These are phyloP conservation scores for Saccostrea cuccullata DNA, from an alignment of 1,140 invertebrate species.

Conservation along the genomic window DNA sequence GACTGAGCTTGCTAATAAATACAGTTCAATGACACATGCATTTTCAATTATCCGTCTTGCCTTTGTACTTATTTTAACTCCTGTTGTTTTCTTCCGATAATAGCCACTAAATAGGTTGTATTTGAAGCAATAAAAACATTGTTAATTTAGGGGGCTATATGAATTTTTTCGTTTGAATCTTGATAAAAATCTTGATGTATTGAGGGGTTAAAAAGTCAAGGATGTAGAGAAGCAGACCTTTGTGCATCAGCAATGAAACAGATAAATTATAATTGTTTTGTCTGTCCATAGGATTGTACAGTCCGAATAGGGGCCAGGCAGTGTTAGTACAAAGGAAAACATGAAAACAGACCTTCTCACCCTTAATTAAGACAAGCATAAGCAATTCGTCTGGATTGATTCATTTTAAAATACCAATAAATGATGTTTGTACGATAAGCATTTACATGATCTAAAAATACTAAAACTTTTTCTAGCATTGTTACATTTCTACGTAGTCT, in stretches of 20 bases:
- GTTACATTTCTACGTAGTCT: background rate
- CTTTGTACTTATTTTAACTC: constrained; percentile 19
- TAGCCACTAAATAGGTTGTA: constrained; percentile 28
- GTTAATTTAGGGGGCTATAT: constrained; percentile 28
- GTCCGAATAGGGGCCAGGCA: background rate
- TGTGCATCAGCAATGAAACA: constrained; percentile 30
- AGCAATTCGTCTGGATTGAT: constrained; percentile 12
- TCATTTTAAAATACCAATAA: background rate
- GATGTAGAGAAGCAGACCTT: constrained; percentile 4
- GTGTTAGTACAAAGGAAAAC: background rate
- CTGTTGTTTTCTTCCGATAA: constrained; percentile 30
- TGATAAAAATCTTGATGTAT: constrained; percentile 36
- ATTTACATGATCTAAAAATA: background rate
- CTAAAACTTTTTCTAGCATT: background rate
- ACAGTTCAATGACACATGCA: constrained; percentile 27
- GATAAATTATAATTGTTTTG: constrained; percentile 36
- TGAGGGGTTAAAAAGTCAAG: constrained; percentile 37
- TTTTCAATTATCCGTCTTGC: constrained; percentile 13
- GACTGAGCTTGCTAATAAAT: background rate
- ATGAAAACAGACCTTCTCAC: background rate
- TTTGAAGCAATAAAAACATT: constrained; percentile 38
- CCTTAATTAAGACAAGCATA: constrained; percentile 23
- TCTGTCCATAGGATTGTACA: constrained; percentile 16
- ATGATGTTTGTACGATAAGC: background rate
- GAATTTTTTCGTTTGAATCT: constrained; percentile 30